phyloP scores from a whole-genome alignment of 2,113 vertebrate species.

The Ptychochromis oligacanthus region DNA sequence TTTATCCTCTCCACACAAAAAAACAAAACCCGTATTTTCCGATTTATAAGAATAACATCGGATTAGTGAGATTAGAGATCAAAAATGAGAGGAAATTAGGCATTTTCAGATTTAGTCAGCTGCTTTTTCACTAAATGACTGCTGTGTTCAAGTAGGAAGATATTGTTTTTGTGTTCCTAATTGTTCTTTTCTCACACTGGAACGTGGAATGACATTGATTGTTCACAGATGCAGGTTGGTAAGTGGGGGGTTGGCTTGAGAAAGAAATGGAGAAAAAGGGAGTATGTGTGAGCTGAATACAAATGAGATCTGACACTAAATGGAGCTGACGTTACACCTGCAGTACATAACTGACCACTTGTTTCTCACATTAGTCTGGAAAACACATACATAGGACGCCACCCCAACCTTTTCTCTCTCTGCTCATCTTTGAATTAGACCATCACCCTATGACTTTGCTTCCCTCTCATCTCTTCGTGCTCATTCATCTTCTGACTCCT shows the following conservation, averaged over 20 bases:
- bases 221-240: constrained; percentile 12
- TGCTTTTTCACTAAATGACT: neutral
- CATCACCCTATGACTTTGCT: constrained; percentile 3
- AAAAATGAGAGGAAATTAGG: neutral
- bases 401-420: neutral
- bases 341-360: constrained; percentile 8
- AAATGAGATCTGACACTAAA: constrained; percentile 34
- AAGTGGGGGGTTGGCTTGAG: neutral
- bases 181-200: neutral
- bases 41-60: neutral
- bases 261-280: neutral
- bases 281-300: constrained; percentile 19
- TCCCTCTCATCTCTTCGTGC: constrained; percentile 19
- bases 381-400: constrained; percentile 5
- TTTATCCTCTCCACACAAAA: neutral
- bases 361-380: constrained; percentile 22
- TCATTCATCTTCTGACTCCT: constrained; percentile 53
- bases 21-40: neutral
- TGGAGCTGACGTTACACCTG: constrained; percentile 24
- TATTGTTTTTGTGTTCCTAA: neutral
- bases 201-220: neutral
- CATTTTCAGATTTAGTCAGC: neutral
- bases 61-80: neutral
- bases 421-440: constrained; percentile 12
- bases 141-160: neutral